Evolutionary conservation across 2,113 vertebrate genomes (phyloP), one percentile per base, ranked within the genome.

Genomic region (Stercorarius parasiticus): DNA sequence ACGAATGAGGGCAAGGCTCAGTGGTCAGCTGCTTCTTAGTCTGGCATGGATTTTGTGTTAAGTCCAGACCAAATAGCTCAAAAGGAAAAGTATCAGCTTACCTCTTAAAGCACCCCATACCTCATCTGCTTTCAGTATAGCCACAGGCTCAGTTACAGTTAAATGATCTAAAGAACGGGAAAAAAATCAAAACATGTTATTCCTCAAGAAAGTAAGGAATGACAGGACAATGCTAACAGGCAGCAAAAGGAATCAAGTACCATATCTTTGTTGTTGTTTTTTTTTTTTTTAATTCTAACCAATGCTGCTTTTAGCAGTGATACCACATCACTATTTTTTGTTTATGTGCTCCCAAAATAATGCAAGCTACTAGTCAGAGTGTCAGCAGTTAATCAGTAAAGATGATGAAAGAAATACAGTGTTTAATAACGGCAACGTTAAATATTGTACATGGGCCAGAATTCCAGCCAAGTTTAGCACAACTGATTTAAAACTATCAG

Each of bases 41-140:
- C 29, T 59, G n/a, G 9, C 22, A n/a, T 9, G 5, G 34, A 58
- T 25, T 65, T 40, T 59, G 4, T 17, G 12, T 18, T 20, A 89
- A 82, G 17, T 3, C 16, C 30, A 43, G 45, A 87, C 47, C 18
- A 85, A 84, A 82, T 0, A 64, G 11, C 6, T 84, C 12, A 40
- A 65, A 11, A 36, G 26, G 5, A 58, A 65, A 96, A 74, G 10
- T 15, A 45, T 23, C 14, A 7, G 30, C 97, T 98, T 98, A 99
- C 99, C 99, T 97, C 98, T 98, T 91, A 99, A 97, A 49, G 98
- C 99, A 96, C 99, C 99, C 99, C 99, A 99, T 19, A 99, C 98
- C 58, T 96, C 99, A 19, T 97, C 80, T n/a, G 99, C 99, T 94
- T 98, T 99, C 61, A 99, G 97, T 47, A 98, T 15, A 83, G 99